phyloP scores from a whole-genome alignment of 2,797 vertebrate species.

The Craterocephalus amniculus region DNA sequence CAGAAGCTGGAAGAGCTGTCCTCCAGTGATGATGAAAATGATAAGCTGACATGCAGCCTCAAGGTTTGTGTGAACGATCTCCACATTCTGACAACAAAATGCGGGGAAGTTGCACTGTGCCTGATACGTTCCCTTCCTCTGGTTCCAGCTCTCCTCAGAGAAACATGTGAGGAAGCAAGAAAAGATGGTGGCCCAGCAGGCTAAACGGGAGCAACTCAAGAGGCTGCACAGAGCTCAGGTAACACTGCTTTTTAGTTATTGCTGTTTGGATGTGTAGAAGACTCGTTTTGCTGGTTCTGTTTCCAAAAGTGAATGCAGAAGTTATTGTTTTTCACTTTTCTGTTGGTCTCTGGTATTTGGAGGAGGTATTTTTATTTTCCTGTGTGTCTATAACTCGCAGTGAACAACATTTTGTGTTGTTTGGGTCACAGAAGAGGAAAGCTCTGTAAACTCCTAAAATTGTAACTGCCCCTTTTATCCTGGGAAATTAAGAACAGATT shows the following conservation, averaged over 20 bases:
- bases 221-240: constrained; percentile 94
- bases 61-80: constrained; percentile 72
- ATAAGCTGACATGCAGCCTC: constrained; percentile 53
- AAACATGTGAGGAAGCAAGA: constrained; percentile 82
- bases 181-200: constrained; percentile 83
- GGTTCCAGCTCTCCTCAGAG: constrained; percentile 73
- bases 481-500: too few species aligned
- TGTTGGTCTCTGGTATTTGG: too few species aligned
- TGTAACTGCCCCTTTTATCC: too few species aligned
- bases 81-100: accelerated
- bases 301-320: too few species aligned
- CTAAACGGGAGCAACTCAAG: constrained; percentile 90
- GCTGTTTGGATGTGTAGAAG: background rate
- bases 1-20: constrained; percentile 70
- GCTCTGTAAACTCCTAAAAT: too few species aligned
- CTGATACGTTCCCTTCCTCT: constrained; percentile 5
- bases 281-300: too few species aligned
- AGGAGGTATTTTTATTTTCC: too few species aligned
- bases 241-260: background rate
- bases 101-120: background rate
- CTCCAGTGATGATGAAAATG: constrained; percentile 84
- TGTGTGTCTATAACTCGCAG: too few species aligned
- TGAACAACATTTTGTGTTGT: too few species aligned
- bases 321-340: too few species aligned
- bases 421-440: too few species aligned